phyloP scores from a whole-genome alignment of 1,140 invertebrate species.

The Lepidostoma basale region DNA sequence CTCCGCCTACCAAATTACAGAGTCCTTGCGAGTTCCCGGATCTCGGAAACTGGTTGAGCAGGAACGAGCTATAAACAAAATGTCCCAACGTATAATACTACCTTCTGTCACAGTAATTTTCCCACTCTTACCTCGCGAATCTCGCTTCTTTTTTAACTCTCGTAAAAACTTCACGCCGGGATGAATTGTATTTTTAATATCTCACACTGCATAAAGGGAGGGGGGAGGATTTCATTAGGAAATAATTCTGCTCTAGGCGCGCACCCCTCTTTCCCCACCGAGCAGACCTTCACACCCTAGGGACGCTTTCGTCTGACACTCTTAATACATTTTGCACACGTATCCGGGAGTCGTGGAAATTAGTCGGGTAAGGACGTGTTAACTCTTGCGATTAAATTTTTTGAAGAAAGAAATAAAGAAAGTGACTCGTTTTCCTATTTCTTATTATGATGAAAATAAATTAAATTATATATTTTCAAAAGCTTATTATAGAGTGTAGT shows the following conservation, averaged over 20 bases:
- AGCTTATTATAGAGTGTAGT: too few species aligned
- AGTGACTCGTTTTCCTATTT: too few species aligned
- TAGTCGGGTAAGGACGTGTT: background rate
- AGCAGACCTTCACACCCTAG: background rate
- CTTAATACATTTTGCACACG: background rate
- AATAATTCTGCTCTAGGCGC: background rate
- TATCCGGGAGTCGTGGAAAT: background rate
- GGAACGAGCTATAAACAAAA: background rate
- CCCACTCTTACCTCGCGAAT: background rate
- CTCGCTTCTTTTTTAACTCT: background rate
- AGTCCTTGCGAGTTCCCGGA: too few species aligned
- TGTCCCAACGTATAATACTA: background rate
- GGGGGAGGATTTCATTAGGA: background rate
- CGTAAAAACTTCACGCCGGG: background rate
- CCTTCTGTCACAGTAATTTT: background rate
- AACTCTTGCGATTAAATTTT: too few species aligned
- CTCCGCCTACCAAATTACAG: too few species aligned
- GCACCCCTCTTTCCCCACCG: background rate
- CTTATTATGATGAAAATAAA: too few species aligned
- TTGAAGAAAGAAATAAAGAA: too few species aligned
- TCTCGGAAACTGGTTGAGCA: background rate
- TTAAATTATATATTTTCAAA: too few species aligned
- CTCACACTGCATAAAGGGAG: background rate
- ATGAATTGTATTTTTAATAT: slow-evolving; percentile 17
- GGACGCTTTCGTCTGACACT: background rate